Conservation (phyloP, 2,888 invertebrate species). For the Hipparchia sbordonii region DNA sequence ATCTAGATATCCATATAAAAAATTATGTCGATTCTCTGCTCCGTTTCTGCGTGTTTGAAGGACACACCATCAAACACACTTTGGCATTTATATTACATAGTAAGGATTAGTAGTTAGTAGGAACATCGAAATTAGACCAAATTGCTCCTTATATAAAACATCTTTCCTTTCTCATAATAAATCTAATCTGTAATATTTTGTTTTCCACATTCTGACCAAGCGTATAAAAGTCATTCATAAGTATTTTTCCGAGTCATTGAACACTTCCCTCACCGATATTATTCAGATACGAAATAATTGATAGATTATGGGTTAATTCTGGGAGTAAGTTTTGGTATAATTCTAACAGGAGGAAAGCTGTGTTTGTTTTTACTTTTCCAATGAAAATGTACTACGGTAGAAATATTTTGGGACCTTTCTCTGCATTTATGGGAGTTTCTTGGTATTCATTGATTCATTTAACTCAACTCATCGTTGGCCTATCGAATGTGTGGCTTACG, state of each 20-base stretch:
- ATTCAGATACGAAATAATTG: conserved; percentile 52
- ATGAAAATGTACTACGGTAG: conserved; percentile 1
- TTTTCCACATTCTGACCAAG: conserved; percentile 32
- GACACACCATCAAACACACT: too few relatives aligned
- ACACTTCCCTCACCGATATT: conserved; percentile 62
- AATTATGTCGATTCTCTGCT: too few relatives aligned
- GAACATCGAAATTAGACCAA: too few relatives aligned
- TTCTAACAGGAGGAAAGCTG: conserved; percentile 18
- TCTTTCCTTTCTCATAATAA: conserved; percentile 26
- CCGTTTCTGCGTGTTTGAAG: too few relatives aligned
- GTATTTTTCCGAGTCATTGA: conserved; percentile 64
- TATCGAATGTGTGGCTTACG: too few relatives aligned
- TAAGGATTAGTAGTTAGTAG: too few relatives aligned
- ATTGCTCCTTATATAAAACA: background rate
- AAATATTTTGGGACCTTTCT: too few relatives aligned
- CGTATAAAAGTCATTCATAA: conserved; percentile 54
- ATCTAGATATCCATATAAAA: too few relatives aligned
- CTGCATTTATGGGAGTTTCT: too few relatives aligned
- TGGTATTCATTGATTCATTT: too few relatives aligned
- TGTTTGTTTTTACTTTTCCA: conserved; percentile 12
- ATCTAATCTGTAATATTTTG: conserved; percentile 27
- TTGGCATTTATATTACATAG: too few relatives aligned
- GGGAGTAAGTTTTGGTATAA: conserved; percentile 36
- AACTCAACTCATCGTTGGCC: too few relatives aligned
- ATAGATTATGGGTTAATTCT: conserved; percentile 40